phyloP scores from a whole-genome alignment of 2,797 vertebrate genomes.

The Halcyon badia region DNA sequence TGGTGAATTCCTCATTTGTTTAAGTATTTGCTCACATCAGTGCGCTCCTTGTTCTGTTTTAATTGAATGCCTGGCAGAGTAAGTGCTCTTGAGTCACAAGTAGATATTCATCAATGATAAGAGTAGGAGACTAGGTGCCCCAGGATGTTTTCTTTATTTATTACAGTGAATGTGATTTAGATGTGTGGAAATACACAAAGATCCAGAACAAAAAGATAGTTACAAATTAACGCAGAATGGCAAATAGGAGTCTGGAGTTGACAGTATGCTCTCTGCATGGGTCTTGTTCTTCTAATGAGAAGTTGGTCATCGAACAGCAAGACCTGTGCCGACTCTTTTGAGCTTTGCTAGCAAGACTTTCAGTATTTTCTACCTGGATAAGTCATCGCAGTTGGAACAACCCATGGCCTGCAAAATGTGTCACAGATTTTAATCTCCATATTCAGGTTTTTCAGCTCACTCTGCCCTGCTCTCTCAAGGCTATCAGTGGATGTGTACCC shows the following conservation, averaged over 20 bases:
- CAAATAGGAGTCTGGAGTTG: not conserved
- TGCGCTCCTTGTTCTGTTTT: constrained; percentile 45
- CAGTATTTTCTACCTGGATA: not conserved
- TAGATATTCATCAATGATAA: constrained; percentile 7
- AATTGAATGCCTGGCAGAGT: constrained; percentile 41
- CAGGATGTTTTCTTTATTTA: not conserved
- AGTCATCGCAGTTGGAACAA: not conserved
- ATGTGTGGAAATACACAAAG: not conserved
- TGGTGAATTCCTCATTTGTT: constrained; percentile 2
- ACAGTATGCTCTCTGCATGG: not conserved
- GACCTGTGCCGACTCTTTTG: not conserved
- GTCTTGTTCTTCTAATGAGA: not conserved
- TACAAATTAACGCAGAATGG: not conserved
- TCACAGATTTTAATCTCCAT: not conserved
- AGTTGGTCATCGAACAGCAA: not conserved
- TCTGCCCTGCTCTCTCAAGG: not conserved
- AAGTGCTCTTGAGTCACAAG: not conserved
- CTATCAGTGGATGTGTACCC: not conserved
- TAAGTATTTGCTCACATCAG: constrained; percentile 23
- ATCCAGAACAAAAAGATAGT: not conserved
- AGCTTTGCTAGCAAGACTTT: not conserved
- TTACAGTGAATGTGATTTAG: not conserved
- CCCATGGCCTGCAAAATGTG: too few relatives aligned
- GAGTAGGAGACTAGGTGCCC: not conserved
- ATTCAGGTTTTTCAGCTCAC: not conserved